A percentile compares a stretch with the other conserved stretches of the same genome.
Conservation (phyloP, 2,113 vertebrate genomes). For the Phocoena phocoena region DNA sequence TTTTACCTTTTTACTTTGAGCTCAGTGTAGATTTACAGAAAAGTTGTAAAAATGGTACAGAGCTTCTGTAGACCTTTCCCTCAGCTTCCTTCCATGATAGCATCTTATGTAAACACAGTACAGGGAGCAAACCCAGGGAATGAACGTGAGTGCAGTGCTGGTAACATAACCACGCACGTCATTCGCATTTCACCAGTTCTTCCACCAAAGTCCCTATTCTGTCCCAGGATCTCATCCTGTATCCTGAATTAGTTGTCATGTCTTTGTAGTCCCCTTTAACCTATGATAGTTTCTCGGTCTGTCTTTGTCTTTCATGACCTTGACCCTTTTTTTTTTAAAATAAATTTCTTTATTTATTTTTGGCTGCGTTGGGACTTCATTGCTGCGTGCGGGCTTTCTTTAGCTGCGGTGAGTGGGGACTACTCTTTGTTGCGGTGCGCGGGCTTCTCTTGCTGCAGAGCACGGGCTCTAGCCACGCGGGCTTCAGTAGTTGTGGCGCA, state of each 20-base stretch:
- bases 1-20: not conserved
- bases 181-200: not conserved
- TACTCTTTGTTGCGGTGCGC: too few relatives aligned
- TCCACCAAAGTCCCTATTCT: not conserved
- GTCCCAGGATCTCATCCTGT: too few relatives aligned
- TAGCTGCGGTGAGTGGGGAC: too few relatives aligned
- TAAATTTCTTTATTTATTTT: too few relatives aligned
- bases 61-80: not conserved
- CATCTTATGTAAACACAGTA: not conserved
- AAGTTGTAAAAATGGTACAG: not conserved
- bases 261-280: not conserved
- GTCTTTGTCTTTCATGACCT: not conserved
- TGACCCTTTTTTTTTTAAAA: not conserved
- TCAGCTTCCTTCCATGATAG: not conserved
- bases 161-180: accelerated
- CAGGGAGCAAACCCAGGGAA: not conserved
- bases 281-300: not conserved
- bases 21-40: not conserved
- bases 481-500: too few relatives aligned
- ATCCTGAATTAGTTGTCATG: accelerated
- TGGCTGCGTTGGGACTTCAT: too few relatives aligned
- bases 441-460: too few relatives aligned
- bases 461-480: too few relatives aligned
- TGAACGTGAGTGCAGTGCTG: accelerated
- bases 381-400: too few relatives aligned